phyloP scores from a whole-genome alignment of 2,888 invertebrate genomes.

The Cantharis nigra region DNA sequence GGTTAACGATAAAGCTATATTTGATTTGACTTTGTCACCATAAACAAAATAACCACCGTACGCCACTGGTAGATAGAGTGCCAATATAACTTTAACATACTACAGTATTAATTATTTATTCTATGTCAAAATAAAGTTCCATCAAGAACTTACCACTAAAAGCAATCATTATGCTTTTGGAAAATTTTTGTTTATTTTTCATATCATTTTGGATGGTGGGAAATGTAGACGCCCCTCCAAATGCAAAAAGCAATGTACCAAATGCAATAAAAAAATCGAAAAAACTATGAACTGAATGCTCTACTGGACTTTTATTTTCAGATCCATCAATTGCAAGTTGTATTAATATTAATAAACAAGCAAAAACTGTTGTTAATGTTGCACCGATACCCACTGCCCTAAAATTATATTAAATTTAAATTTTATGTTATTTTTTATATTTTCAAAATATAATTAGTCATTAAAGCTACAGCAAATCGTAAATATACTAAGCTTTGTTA shows the following conservation, averaged over 20 bases:
- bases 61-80: slow-evolving; percentile 65
- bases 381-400: slow-evolving; percentile 70
- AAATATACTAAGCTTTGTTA: too few species aligned
- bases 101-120: background rate
- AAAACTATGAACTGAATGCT: slow-evolving; percentile 62
- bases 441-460: too few species aligned
- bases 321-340: slow-evolving; percentile 63
- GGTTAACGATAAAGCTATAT: slow-evolving; percentile 63
- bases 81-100: slow-evolving; percentile 58
- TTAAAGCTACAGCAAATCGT: too few species aligned
- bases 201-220: slow-evolving; percentile 82
- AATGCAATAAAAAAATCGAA: slow-evolving; percentile 70
- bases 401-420: slow-evolving; percentile 31
- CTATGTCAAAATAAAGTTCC: background rate
- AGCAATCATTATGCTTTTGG: slow-evolving; percentile 64
- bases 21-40: slow-evolving; percentile 64
- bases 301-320: slow-evolving; percentile 51
- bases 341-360: slow-evolving; percentile 66
- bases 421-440: too few species aligned
- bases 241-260: slow-evolving; percentile 72
- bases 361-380: slow-evolving; percentile 63
- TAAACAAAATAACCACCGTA: slow-evolving; percentile 67
- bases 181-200: slow-evolving; percentile 67
- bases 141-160: slow-evolving; percentile 60
- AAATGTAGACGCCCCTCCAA: slow-evolving; percentile 75